A percentile compares a stretch with the other conserved stretches of the same genome.
Evolutionary conservation across 2,797 vertebrate genomes (phyloP).

Genomic region (Picus viridis): DNA sequence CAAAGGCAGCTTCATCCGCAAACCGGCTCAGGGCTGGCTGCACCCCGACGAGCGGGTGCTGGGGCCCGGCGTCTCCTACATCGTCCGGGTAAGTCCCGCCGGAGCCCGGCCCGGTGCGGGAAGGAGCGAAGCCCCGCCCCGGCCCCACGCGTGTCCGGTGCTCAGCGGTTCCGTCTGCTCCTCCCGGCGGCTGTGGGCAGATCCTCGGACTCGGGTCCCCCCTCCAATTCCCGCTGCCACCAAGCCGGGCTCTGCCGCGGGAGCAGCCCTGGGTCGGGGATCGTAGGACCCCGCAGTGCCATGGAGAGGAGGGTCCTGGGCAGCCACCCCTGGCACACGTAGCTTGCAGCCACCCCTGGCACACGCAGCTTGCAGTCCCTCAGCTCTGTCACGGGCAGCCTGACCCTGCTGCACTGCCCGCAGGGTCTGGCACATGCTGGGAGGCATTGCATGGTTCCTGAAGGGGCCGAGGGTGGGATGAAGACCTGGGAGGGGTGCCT

Average conservation of each 20-base stretch:
- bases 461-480: neutral
- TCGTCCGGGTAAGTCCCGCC: constrained; percentile 85
- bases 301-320: neutral
- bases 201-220: neutral
- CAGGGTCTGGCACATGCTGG: accelerated
- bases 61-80: constrained; percentile 90
- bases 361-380: neutral
- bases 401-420: accelerated
- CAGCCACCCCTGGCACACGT: neutral
- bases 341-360: neutral
- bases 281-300: neutral
- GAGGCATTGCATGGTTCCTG: neutral
- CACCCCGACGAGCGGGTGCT: constrained; percentile 90
- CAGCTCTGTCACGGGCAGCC: neutral
- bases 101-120: neutral
- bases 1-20: constrained; percentile 91
- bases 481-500: neutral
- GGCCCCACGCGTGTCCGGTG: neutral
- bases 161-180: neutral
- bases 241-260: too few species aligned
- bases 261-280: neutral
- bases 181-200: neutral
- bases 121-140: neutral
- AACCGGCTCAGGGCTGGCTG: constrained; percentile 93
- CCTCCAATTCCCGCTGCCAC: too few species aligned